Percentiles rank a stretch among this genome's conserved stretches.
Evolutionary conservation across 2,113 vertebrate genomes (phyloP).

Genomic region (Ranitomeya variabilis): DNA sequence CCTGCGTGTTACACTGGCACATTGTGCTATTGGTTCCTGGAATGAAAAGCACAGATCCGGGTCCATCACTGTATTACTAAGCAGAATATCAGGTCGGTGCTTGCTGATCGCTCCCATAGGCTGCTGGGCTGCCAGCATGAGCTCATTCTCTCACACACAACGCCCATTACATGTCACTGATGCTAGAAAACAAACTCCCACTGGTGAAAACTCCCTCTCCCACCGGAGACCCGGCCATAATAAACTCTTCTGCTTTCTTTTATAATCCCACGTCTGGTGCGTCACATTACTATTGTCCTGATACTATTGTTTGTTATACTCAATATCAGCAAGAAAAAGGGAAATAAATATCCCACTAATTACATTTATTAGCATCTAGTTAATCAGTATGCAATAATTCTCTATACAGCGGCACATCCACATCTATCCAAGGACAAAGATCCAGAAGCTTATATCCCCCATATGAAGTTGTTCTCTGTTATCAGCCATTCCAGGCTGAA

Average conservation of each 20-base stretch:
- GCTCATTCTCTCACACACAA: conserved; percentile 63
- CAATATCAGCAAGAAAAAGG: no score
- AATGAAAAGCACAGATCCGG: background rate
- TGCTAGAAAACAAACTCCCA: conserved; percentile 16
- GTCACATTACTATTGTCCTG: no score
- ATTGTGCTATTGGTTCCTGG: background rate
- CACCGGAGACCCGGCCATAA: background rate
- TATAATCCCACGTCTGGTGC: background rate
- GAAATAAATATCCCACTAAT: no score
- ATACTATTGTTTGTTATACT: no score
- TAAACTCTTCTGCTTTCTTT: background rate
- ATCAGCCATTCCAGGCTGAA: background rate
- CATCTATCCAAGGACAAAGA: background rate
- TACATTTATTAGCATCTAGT: no score
- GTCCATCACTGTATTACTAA: conserved; percentile 46
- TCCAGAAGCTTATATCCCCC: no score
- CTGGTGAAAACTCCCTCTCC: background rate
- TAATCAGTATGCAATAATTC: background rate
- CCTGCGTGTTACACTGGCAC: background rate
- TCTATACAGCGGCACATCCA: no score
- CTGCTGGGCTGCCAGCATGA: conserved; percentile 64
- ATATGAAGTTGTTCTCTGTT: background rate
- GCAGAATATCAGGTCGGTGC: conserved; percentile 63
- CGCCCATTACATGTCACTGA: conserved; percentile 38
- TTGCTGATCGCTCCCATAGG: conserved; percentile 51